A percentile compares a stretch with the other conserved stretches of the same genome.
These are phyloP conservation scores for Acanthiza pusilla DNA, from an alignment of 2,797 vertebrate genomes.

Conservation along the genomic window DNA sequence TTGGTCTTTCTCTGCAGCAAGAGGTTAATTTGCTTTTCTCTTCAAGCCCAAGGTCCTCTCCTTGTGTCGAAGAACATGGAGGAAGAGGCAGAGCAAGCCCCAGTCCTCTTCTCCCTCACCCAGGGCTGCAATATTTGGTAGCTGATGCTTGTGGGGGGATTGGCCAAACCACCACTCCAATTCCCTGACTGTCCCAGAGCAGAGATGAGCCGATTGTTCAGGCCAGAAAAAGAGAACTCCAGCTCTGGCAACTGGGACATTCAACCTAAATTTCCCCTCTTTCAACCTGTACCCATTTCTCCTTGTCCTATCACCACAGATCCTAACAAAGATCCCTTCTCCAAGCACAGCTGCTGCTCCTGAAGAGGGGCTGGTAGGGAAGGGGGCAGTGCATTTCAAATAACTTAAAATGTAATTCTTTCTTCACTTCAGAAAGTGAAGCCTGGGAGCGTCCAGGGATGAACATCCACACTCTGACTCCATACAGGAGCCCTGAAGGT, in stretches of 20 bases:
- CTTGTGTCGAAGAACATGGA: neutral
- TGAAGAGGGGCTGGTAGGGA: too few relatives aligned
- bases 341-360: too few relatives aligned
- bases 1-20: neutral
- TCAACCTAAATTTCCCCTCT: neutral
- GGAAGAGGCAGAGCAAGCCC: neutral
- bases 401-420: rapidly evolving
- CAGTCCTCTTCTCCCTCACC: neutral
- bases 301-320: neutral
- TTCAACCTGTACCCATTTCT: neutral
- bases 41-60: neutral
- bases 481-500: too few relatives aligned
- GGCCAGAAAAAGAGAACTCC: neutral
- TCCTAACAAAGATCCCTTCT: neutral
- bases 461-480: neutral
- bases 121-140: neutral
- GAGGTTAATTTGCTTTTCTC: neutral
- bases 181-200: neutral
- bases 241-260: neutral
- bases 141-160: neutral
- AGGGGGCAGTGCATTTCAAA: rapidly evolving
- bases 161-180: neutral
- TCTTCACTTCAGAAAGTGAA: neutral
- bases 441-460: rapidly evolving
- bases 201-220: neutral